Evolutionary conservation across 2,797 vertebrate genomes (phyloP).

Genomic region (Silurus aristotelis): DNA sequence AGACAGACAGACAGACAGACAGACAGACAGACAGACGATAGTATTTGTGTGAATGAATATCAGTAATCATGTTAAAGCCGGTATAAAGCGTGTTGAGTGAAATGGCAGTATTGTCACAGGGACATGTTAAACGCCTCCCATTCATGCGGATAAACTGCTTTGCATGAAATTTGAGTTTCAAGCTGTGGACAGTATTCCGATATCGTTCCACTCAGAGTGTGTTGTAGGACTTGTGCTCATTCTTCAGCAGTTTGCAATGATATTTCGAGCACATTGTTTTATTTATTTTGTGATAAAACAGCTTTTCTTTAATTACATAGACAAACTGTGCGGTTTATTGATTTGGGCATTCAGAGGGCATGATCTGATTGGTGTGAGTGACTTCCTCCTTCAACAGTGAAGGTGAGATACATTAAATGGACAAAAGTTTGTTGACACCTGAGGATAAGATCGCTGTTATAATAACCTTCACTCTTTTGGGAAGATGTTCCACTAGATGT

Average conservation of each 20-base stretch:
- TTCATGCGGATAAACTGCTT: constrained; percentile 46
- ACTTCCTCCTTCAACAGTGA: background rate
- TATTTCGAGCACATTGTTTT: background rate
- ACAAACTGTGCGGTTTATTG: background rate
- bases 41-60: background rate
- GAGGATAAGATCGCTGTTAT: too few relatives aligned
- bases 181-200: constrained; percentile 48
- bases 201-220: constrained; percentile 46
- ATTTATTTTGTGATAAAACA: background rate
- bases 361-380: background rate
- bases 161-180: constrained; percentile 58
- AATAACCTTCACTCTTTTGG: too few relatives aligned
- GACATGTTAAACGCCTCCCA: background rate
- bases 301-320: too few relatives aligned
- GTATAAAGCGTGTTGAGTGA: background rate
- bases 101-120: background rate
- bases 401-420: too few relatives aligned
- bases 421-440: too few relatives aligned
- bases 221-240: background rate
- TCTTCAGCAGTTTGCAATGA: background rate
- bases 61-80: background rate
- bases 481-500: too few relatives aligned
- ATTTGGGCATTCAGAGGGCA: background rate
- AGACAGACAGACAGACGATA: too few relatives aligned
- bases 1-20: too few relatives aligned